Conservation (phyloP, 1,140 invertebrate species). For the Drosophila pectinifera region DNA sequence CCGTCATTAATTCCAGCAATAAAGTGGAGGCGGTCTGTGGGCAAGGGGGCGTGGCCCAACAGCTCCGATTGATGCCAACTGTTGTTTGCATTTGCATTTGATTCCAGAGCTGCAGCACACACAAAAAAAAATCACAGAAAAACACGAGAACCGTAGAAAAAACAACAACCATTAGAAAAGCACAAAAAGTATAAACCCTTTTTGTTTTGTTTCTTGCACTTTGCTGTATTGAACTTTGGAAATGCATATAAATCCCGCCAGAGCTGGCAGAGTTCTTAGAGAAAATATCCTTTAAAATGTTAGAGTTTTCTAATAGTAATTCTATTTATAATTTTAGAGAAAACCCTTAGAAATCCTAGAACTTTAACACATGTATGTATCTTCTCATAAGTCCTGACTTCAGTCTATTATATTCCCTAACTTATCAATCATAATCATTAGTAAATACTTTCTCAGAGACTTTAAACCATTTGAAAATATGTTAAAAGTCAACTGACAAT, state of each 20-base stretch:
- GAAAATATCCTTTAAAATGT: no score
- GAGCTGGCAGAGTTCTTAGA: slow-evolving; percentile 25
- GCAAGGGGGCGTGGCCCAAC: slow-evolving; percentile 32
- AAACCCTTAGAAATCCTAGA: no score
- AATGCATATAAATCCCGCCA: slow-evolving; percentile 63
- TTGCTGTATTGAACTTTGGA: slow-evolving; percentile 47
- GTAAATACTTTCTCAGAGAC: no score
- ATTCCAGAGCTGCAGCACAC: slow-evolving; percentile 60
- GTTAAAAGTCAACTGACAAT: no score
- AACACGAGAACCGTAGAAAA: slow-evolving; percentile 1
- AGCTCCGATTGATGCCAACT: slow-evolving; percentile 79
- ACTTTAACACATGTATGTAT: no score
- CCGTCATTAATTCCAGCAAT: slow-evolving; percentile 80
- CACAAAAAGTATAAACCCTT: slow-evolving; percentile 34
- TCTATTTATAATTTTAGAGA: no score
- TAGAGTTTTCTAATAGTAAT: no score
- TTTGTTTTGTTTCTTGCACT: slow-evolving; percentile 63
- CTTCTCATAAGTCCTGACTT: no score
- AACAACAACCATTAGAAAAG: slow-evolving; percentile 5
- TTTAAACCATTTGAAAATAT: no score
- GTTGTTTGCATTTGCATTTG: slow-evolving; percentile 82
- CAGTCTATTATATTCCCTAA: no score
- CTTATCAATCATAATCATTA: no score
- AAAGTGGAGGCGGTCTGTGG: slow-evolving; percentile 35
- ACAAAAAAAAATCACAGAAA: slow-evolving; percentile 20